Conservation (phyloP, 1,140 invertebrate species). For the Leptoteleia sp. region DNA sequence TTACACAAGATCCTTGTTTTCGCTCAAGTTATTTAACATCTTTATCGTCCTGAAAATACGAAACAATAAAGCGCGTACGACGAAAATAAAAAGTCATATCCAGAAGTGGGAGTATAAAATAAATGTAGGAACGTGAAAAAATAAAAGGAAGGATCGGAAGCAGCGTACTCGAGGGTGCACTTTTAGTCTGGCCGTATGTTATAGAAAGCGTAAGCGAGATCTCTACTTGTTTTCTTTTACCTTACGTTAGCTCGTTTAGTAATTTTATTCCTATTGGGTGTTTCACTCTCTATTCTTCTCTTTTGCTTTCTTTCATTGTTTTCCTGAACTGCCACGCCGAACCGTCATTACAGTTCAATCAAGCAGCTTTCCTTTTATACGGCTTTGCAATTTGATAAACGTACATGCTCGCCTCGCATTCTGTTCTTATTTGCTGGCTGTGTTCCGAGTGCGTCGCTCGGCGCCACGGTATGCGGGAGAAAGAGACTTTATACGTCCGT, state of each 20-base stretch:
- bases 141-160: slow-evolving; percentile 36
- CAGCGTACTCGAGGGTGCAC: slow-evolving; percentile 43
- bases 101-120: slow-evolving; percentile 27
- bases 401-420: slow-evolving; percentile 57
- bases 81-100: slow-evolving; percentile 48
- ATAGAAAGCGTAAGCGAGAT: slow-evolving; percentile 60
- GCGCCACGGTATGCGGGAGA: too few species aligned
- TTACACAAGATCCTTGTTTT: background rate
- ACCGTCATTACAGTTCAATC: slow-evolving; percentile 77
- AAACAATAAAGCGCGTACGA: slow-evolving; percentile 34
- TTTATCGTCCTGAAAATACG: slow-evolving; percentile 30
- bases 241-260: slow-evolving; percentile 65
- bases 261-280: slow-evolving; percentile 71
- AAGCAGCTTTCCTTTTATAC: slow-evolving; percentile 73
- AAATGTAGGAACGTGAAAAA: slow-evolving; percentile 45
- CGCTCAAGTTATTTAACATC: slow-evolving; percentile 31
- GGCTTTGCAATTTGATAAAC: slow-evolving; percentile 73
- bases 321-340: slow-evolving; percentile 55
- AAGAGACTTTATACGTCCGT: slow-evolving; percentile 70
- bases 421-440: slow-evolving; percentile 44
- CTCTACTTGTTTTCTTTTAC: slow-evolving; percentile 68
- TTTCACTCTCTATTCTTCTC: slow-evolving; percentile 37
- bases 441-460: slow-evolving; percentile 30
- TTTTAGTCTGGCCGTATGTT: slow-evolving; percentile 50
- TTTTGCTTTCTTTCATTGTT: slow-evolving; percentile 58